Percentiles rank a stretch among this genome's conserved stretches.
phyloP scores from a whole-genome alignment of 1,140 invertebrate species.

The Globodera rostochiensis region DNA sequence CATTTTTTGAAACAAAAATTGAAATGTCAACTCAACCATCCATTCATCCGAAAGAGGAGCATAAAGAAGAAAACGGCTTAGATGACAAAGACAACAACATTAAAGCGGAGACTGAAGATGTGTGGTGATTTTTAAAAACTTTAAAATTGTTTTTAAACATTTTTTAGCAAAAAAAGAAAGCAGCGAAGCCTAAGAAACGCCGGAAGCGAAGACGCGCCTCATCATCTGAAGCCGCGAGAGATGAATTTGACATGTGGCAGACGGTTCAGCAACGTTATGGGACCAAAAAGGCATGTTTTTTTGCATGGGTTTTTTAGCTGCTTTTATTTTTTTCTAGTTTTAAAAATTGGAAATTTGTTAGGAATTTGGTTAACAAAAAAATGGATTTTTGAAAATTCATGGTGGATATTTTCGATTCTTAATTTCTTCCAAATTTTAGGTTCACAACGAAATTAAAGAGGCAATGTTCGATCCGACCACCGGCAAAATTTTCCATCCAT shows the following conservation, averaged over 20 bases:
- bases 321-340: no score
- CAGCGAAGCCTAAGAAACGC: not conserved
- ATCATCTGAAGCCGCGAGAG: not conserved
- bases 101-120: not conserved
- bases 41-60: not conserved
- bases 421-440: not conserved
- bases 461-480: conserved; percentile 2
- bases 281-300: not conserved
- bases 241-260: not conserved
- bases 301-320: not conserved
- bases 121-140: no score
- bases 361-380: no score
- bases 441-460: conserved; percentile 11
- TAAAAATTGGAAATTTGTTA: no score
- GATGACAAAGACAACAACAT: not conserved
- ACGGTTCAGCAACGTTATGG: conserved; percentile 13
- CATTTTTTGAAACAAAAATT: no score
- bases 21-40: not conserved
- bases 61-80: not conserved
- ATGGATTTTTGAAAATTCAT: no score
- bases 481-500: not conserved
- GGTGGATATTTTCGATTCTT: not conserved
- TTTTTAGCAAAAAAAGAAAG: not conserved
- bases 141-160: not conserved
- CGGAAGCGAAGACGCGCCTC: not conserved